phyloP scores from a whole-genome alignment of 1,140 invertebrate genomes.

The Bemisia tabaci region DNA sequence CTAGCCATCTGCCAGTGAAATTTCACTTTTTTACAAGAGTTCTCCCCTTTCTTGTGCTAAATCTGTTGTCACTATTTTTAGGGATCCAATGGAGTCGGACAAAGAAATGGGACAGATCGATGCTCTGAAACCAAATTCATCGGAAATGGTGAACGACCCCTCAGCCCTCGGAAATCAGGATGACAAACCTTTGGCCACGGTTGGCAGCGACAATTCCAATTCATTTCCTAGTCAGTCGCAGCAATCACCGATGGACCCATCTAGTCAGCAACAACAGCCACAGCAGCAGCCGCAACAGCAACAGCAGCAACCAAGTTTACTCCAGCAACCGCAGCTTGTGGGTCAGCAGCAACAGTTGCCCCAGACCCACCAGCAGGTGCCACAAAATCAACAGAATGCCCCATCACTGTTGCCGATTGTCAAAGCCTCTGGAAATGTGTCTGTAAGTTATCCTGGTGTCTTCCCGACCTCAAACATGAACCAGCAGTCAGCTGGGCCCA shows the following conservation, averaged over 20 bases:
- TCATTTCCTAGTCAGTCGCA: not conserved
- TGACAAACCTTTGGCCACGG: not conserved
- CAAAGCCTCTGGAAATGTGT: not conserved
- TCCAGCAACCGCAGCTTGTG: slow-evolving; percentile 1
- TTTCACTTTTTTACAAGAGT: too few species aligned
- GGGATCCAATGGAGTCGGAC: not conserved
- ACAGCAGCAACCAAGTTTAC: slow-evolving; percentile 8
- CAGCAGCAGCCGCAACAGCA: slow-evolving; percentile 24
- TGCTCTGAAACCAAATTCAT: not conserved
- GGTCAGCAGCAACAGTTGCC: slow-evolving; percentile 1
- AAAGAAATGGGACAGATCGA: not conserved
- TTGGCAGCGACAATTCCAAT: not conserved
- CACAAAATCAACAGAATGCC: slow-evolving; percentile 2
- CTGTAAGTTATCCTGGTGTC: not conserved
- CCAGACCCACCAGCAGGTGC: not conserved
- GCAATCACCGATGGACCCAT: not conserved
- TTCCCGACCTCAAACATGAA: not conserved
- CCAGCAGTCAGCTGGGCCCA: not conserved
- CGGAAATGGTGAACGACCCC: not conserved
- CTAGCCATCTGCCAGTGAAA: not conserved
- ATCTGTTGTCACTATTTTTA: too few species aligned
- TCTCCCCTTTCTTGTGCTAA: too few species aligned
- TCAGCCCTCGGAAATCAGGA: not conserved
- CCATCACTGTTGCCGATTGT: not conserved
- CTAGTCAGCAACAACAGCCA: slow-evolving; percentile 23